phyloP scores from a whole-genome alignment of 2,113 vertebrate genomes.

The Peromyscus maniculatus region DNA sequence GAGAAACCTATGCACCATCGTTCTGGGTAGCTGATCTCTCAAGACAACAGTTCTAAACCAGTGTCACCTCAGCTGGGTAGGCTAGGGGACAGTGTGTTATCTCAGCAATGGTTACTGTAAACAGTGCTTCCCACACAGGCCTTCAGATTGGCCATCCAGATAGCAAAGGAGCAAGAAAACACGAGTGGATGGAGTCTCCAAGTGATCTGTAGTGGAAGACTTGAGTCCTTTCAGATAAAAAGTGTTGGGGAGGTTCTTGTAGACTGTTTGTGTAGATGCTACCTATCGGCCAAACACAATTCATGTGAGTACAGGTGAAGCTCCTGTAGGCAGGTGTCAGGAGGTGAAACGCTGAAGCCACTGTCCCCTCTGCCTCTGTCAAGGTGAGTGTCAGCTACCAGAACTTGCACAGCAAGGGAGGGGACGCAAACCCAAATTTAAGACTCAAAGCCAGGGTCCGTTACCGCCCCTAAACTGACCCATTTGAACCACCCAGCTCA shows the following conservation, averaged over 20 bases:
- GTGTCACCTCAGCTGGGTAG: conserved; percentile 8
- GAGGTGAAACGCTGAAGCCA: neutral
- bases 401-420: neutral
- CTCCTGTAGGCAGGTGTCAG: neutral
- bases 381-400: conserved; percentile 34
- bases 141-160: conserved; percentile 82
- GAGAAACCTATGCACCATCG: neutral
- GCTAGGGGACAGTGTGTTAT: conserved; percentile 54
- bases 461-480: neutral
- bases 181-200: conserved; percentile 87
- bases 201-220: conserved; percentile 92
- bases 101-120: conserved; percentile 76
- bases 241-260: conserved; percentile 83
- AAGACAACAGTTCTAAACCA: neutral
- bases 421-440: conserved; percentile 68
- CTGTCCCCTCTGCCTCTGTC: neutral
- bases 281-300: conserved; percentile 88
- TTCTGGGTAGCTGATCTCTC: conserved; percentile 17
- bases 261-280: conserved; percentile 83
- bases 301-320: conserved; percentile 81
- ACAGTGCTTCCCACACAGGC: conserved; percentile 84
- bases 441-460: neutral
- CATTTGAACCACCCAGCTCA: conserved; percentile 46
- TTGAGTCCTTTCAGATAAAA: conserved; percentile 90
- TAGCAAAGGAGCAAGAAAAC: conserved; percentile 80